Base-by-base conservation (phyloP, 2,888 invertebrate genomes). In the Melieria crassipennis region DNA sequence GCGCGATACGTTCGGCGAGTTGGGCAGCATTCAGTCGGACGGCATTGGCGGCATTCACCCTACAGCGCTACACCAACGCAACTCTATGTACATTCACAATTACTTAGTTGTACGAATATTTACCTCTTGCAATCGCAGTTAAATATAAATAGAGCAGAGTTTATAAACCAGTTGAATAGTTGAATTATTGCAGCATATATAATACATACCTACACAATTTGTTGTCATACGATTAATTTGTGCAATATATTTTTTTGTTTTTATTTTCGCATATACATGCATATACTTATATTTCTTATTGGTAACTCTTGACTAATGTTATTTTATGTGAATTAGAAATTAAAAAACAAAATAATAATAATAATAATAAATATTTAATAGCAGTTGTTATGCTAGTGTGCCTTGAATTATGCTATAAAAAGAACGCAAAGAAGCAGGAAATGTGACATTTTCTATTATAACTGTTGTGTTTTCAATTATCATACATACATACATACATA, bases 341-440 rank as follows among this genome's bases (percentile, higher is more conserved):
- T 30, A 30, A 30, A 30, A 30, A 2, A 30, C 2, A 30, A 30
- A 30, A 30, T 3, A 30, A 30, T 30, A 30, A 30, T 1, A 16
- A 16, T 30, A 30, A 30, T 30, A 30, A 30, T 30, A 30, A 30
- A 30, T 30, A 30, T 30, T 30, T 30, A 30, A 30, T 30, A 30
- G 30, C 30, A 30, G 30, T 30, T 30, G 30, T 30, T 72, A 67
- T 71, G 74, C 72, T 74, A 74, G 83, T 83, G 83, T 83, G 83
- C 83, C 83, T 83, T 83, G 82, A 82, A 75, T 61, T 75, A 73
- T 73, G 81, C 81, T 78, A 82, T 78, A 81, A 79, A 62, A 64
- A 69, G 72, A 65, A 74, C 57, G 52, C 11, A 52, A 52, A 13
- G 13, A 9, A 52, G 52, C 6, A 13, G 13, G 52, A 52, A 13